phyloP scores from a whole-genome alignment of 2,113 vertebrate species.

The Barbus barbus region DNA sequence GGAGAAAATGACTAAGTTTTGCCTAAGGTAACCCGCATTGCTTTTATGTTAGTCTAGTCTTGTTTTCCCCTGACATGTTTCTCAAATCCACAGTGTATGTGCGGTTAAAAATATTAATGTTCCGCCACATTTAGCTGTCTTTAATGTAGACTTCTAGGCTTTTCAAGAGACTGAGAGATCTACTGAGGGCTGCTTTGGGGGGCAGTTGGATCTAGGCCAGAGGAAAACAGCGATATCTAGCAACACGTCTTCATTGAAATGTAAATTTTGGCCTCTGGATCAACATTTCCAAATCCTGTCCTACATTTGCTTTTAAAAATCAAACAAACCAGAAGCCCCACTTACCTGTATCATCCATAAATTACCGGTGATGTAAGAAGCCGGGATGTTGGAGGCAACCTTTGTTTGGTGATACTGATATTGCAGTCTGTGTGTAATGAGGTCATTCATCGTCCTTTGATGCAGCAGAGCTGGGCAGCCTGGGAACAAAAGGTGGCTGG shows the following conservation, averaged over 20 bases:
- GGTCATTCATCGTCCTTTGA: conserved; percentile 59
- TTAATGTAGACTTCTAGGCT: not conserved
- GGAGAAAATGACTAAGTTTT: conserved; percentile 19
- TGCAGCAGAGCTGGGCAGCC: conserved; percentile 43
- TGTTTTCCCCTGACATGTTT: not conserved
- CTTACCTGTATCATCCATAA: conserved; percentile 51
- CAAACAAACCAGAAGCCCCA: conserved; percentile 33
- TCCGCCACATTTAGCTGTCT: not conserved
- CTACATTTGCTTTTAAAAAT: conserved; percentile 47
- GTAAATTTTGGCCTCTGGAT: conserved; percentile 33
- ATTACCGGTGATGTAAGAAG: conserved; percentile 49
- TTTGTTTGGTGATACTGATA: conserved; percentile 57
- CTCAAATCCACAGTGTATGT: not conserved
- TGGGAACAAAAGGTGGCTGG: conserved; percentile 59
- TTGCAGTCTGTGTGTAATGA: conserved; percentile 55
- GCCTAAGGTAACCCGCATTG: not conserved
- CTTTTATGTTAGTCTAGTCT: not conserved
- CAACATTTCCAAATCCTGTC: conserved; percentile 43
- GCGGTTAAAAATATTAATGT: not conserved
- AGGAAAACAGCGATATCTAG: not conserved
- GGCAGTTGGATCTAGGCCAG: conserved; percentile 13
- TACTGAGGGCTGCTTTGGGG: not conserved
- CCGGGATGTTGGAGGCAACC: conserved; percentile 49
- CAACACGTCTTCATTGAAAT: conserved; percentile 25
- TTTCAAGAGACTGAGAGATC: not conserved